A percentile compares a stretch with the other conserved stretches of the same genome.
These are phyloP conservation scores for Eilema caniola DNA, from an alignment of 2,888 invertebrate genomes.

Conservation along the genomic window DNA sequence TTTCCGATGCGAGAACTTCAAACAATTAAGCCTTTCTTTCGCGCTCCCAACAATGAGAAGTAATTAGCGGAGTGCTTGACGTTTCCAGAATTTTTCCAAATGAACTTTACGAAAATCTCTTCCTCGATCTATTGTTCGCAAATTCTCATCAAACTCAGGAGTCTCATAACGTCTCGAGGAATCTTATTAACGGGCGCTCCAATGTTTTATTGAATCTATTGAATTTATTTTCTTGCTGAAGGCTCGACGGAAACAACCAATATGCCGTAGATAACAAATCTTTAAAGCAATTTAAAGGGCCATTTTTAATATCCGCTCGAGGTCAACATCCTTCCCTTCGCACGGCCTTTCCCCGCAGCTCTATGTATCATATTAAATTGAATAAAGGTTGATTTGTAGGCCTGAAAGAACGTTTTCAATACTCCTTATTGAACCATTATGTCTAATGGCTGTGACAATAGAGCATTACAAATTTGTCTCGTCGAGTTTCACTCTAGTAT, in stretches of 20 bases:
- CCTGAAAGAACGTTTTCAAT: slow-evolving; percentile 81
- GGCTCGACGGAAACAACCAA: slow-evolving; percentile 71
- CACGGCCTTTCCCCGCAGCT: slow-evolving; percentile 63
- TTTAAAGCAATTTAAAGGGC: slow-evolving; percentile 76
- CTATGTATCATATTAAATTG: slow-evolving; percentile 72
- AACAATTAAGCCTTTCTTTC: slow-evolving; percentile 80
- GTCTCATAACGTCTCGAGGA: slow-evolving; percentile 56
- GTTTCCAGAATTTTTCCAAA: slow-evolving; percentile 62
- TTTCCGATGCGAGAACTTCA: slow-evolving; percentile 69
- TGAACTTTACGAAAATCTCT: slow-evolving; percentile 63
- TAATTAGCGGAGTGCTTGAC: slow-evolving; percentile 75
- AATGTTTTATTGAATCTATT: slow-evolving; percentile 55
- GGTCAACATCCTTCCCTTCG: slow-evolving; percentile 78
- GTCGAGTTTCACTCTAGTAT: slow-evolving; percentile 48
- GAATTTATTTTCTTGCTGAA: slow-evolving; percentile 60
- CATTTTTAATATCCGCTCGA: slow-evolving; percentile 82
- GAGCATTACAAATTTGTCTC: slow-evolving; percentile 83
- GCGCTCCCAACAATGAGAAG: slow-evolving; percentile 73
- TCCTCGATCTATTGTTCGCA: slow-evolving; percentile 56
- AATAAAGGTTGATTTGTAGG: slow-evolving; percentile 77
- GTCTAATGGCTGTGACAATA: slow-evolving; percentile 82
- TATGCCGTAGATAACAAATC: slow-evolving; percentile 75
- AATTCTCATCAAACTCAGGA: slow-evolving; percentile 67
- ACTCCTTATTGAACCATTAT: slow-evolving; percentile 82
- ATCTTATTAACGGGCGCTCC: slow-evolving; percentile 67